phyloP scores from a whole-genome alignment of 2,888 invertebrate genomes.

The Leptogaster cylindrica region DNA sequence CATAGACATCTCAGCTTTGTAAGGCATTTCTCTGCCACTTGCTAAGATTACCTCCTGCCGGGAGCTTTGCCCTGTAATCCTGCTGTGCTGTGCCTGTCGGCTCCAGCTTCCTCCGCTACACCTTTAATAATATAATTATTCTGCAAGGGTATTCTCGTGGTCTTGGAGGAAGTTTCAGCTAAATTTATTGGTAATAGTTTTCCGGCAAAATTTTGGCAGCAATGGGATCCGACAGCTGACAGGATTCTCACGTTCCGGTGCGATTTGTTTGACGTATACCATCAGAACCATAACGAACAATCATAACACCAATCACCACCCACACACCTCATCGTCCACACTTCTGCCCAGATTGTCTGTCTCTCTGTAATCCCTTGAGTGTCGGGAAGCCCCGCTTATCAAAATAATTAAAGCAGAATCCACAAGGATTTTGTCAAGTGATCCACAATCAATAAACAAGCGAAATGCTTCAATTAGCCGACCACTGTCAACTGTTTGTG shows the following conservation, averaged over 20 bases:
- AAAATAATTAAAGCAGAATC: conserved; percentile 32
- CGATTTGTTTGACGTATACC: neutral
- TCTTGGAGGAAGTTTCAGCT: no score
- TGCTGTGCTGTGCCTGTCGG: neutral
- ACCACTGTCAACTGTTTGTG: conserved; percentile 35
- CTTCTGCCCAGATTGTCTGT: conserved; percentile 26
- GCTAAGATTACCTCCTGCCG: conserved; percentile 33
- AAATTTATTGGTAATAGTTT: no score
- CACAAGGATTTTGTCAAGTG: conserved; percentile 32
- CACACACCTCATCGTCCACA: no score
- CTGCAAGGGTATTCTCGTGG: neutral
- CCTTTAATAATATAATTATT: conserved; percentile 37
- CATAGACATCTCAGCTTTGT: conserved; percentile 21
- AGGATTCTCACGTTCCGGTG: conserved; percentile 6
- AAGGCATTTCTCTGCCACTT: conserved; percentile 38
- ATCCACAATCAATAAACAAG: conserved; percentile 38
- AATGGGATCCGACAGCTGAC: neutral
- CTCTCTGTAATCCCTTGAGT: conserved; percentile 25
- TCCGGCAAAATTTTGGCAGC: no score
- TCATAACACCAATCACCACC: conserved; percentile 12
- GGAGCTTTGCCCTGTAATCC: conserved; percentile 31
- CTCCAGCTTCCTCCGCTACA: neutral
- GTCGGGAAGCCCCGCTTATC: conserved; percentile 34
- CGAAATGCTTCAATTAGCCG: conserved; percentile 37
- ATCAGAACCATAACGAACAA: conserved; percentile 4